phyloP scores from a whole-genome alignment of 2,888 invertebrate species.

The Hermodice carunculata region DNA sequence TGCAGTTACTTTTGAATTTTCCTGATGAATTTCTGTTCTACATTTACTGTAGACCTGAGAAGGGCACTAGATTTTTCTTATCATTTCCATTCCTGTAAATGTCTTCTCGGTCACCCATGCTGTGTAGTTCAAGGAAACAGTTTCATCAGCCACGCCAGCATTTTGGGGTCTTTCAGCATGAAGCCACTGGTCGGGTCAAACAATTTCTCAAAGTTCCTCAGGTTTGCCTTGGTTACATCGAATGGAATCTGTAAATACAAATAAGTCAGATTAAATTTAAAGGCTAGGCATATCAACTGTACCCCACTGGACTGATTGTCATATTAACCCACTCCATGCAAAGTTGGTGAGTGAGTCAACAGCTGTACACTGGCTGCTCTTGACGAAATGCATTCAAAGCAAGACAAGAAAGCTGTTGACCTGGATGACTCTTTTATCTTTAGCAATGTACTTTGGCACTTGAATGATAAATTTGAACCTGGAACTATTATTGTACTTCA shows the following conservation, averaged over 20 bases:
- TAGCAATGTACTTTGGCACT: too few species aligned
- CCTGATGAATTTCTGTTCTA: too few species aligned
- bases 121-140: too few species aligned
- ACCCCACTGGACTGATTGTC: not conserved
- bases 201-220: constrained; percentile 58
- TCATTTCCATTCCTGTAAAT: too few species aligned
- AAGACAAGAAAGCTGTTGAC: too few species aligned
- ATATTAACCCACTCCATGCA: not conserved
- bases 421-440: too few species aligned
- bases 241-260: constrained; percentile 54
- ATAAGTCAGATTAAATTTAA: not conserved
- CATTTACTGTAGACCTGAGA: too few species aligned
- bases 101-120: too few species aligned
- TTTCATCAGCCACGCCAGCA: constrained; percentile 6
- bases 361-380: not conserved
- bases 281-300: not conserved
- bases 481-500: too few species aligned
- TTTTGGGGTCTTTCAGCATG: constrained; percentile 45
- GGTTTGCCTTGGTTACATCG: constrained; percentile 57
- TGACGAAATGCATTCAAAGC: not conserved
- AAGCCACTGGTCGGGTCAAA: constrained; percentile 65
- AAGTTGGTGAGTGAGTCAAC: not conserved
- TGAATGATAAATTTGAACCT: too few species aligned
- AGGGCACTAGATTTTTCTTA: too few species aligned
- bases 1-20: too few species aligned